Percentiles rank a stretch among this genome's conserved stretches.
These are phyloP conservation scores for Eumeta japonica DNA, from an alignment of 1,140 invertebrate genomes.

Conservation along the genomic window DNA sequence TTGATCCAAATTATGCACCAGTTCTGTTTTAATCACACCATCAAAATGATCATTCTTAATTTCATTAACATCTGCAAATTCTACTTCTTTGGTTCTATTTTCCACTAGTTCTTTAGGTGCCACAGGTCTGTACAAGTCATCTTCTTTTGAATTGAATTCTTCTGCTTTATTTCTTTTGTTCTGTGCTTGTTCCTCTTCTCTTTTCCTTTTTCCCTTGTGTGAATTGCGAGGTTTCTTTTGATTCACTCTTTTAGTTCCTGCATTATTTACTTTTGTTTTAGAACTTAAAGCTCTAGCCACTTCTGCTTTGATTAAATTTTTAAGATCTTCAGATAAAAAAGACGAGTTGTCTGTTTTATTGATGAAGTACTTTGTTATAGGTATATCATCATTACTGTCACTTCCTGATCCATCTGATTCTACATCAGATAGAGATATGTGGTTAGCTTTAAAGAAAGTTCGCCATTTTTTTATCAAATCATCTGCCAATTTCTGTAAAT, in stretches of 20 bases:
- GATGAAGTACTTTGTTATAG: constrained; percentile 39
- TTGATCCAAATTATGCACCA: too few species aligned
- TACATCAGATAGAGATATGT: constrained; percentile 1
- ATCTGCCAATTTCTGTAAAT: background rate
- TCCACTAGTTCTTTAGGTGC: constrained; percentile 2
- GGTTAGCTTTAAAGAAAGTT: background rate
- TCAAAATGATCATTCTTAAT: constrained; percentile 18
- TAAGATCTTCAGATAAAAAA: constrained; percentile 34
- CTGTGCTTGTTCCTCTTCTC: constrained; percentile 10
- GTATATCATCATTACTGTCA: constrained; percentile 35
- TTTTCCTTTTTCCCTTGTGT: too few species aligned
- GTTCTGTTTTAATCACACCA: too few species aligned
- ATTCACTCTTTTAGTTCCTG: too few species aligned
- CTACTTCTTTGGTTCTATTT: constrained; percentile 20
- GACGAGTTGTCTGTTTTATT: constrained; percentile 24
- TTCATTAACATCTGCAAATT: constrained; percentile 35
- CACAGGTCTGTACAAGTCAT: background rate
- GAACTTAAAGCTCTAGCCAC: constrained; percentile 24
- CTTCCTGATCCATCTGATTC: too few species aligned
- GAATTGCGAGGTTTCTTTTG: too few species aligned
- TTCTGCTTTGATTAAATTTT: constrained; percentile 29
- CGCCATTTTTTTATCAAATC: constrained; percentile 4
- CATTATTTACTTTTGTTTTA: too few species aligned
- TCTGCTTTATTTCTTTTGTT: constrained; percentile 4
- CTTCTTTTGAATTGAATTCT: background rate